Evolutionary conservation across 2,888 invertebrate genomes (phyloP).

Genomic region (Acanthosepion esculentum): DNA sequence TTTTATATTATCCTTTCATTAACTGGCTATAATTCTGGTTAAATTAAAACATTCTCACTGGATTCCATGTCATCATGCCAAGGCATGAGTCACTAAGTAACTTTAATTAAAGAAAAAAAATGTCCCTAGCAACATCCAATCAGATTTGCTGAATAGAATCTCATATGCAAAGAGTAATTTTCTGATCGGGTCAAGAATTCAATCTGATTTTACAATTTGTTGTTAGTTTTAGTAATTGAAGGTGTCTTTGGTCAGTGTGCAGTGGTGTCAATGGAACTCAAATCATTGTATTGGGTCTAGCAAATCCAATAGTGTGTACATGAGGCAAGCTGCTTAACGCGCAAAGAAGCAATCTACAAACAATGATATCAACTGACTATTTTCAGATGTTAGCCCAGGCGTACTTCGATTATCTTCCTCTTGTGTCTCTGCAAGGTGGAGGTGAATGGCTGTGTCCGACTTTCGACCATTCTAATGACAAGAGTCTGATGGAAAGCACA

Average conservation of each 20-base stretch:
- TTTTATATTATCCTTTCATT: background rate
- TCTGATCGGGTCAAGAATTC: slow-evolving; percentile 33
- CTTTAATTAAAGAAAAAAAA: background rate
- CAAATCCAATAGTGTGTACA: slow-evolving; percentile 14
- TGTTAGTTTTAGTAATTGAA: slow-evolving; percentile 33
- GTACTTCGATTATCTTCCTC: background rate
- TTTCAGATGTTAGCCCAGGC: slow-evolving; percentile 14
- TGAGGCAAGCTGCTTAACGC: slow-evolving; percentile 33
- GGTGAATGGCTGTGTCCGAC: slow-evolving; percentile 33
- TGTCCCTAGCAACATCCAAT: slow-evolving; percentile 33
- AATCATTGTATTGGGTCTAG: background rate
- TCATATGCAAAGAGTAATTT: slow-evolving; percentile 33
- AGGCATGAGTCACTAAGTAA: slow-evolving; percentile 11
- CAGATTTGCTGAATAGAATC: background rate
- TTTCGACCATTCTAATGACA: slow-evolving; percentile 22
- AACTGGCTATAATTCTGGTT: background rate
- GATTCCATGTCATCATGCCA: background rate
- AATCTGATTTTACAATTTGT: slow-evolving; percentile 33
- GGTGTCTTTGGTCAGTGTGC: background rate
- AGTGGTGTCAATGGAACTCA: background rate
- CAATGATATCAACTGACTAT: slow-evolving; percentile 33
- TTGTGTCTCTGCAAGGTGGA: slow-evolving; percentile 33
- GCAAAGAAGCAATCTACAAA: slow-evolving; percentile 33
- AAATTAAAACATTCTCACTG: background rate
- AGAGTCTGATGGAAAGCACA: slow-evolving; percentile 33